These are phyloP conservation scores for Psilopsiagon aurifrons DNA, from an alignment of 2,113 vertebrate genomes.

Conservation along the genomic window DNA sequence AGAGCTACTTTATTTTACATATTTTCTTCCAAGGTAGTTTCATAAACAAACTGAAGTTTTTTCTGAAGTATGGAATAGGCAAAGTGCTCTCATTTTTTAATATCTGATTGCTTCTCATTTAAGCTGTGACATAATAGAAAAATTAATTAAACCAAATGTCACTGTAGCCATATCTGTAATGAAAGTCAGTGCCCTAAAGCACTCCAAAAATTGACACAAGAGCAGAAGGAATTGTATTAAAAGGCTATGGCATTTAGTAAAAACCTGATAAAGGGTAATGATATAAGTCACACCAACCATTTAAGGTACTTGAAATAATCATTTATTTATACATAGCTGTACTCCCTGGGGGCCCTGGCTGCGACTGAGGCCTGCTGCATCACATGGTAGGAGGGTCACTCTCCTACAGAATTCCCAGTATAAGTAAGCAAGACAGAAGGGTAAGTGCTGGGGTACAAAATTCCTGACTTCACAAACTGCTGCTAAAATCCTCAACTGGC, in stretches of 20 bases:
- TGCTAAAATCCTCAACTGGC: background rate
- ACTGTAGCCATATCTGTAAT: slow-evolving; percentile 24
- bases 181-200: slow-evolving; percentile 17
- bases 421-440: background rate
- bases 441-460: background rate
- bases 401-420: background rate
- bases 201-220: slow-evolving; percentile 11
- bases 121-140: slow-evolving; percentile 33
- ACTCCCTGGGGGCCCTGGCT: background rate
- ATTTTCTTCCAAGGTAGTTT: background rate
- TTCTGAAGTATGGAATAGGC: background rate
- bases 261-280: background rate
- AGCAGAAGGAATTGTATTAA: background rate
- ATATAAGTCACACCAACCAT: background rate
- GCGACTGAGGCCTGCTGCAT: background rate
- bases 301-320: background rate
- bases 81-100: background rate
- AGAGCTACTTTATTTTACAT: background rate
- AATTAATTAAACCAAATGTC: slow-evolving; percentile 57
- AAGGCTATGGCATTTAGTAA: slow-evolving; percentile 27
- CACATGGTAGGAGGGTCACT: too few species aligned
- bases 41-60: background rate
- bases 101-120: slow-evolving; percentile 9
- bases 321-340: background rate
- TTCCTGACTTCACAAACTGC: background rate